These are phyloP conservation scores for Scomber japonicus DNA, from an alignment of 2,113 vertebrate genomes.

Conservation along the genomic window DNA sequence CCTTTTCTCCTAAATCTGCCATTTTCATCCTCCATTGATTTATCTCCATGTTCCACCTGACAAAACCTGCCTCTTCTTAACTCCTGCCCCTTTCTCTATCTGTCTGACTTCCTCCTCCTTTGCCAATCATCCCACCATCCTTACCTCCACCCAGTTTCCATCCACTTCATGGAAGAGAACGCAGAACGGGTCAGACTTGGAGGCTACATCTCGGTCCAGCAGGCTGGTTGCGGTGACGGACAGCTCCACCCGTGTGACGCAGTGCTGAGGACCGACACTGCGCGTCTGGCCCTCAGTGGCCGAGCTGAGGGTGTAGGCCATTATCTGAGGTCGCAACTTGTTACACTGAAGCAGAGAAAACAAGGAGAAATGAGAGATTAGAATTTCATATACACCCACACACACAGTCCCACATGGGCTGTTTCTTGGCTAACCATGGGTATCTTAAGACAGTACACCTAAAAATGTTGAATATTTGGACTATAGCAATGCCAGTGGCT, in stretches of 20 bases:
- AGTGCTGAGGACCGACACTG: conserved; percentile 87
- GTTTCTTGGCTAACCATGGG: neutral
- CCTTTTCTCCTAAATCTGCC: neutral
- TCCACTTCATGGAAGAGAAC: conserved; percentile 94
- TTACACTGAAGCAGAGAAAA: conserved; percentile 25
- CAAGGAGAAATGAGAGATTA: neutral
- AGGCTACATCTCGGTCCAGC: conserved; percentile 96
- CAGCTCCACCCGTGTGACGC: conserved; percentile 93
- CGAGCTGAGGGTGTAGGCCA: conserved; percentile 90
- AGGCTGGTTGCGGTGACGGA: conserved; percentile 92
- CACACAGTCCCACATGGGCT: neutral
- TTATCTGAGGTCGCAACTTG: conserved; percentile 65
- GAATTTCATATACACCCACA: neutral
- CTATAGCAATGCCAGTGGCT: too few relatives aligned
- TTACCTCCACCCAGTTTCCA: conserved; percentile 96
- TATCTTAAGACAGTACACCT: neutral
- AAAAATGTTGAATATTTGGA: neutral
- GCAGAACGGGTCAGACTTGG: conserved; percentile 98
- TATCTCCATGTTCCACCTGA: neutral
- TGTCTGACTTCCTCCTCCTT: neutral
- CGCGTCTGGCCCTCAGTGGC: conserved; percentile 63
- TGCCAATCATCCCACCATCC: conserved; percentile 26
- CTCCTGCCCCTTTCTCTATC: neutral
- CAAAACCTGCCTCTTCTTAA: neutral
- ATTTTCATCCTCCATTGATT: neutral